These are phyloP conservation scores for Dioctria linearis DNA, from an alignment of 2,888 invertebrate genomes.

Conservation along the genomic window DNA sequence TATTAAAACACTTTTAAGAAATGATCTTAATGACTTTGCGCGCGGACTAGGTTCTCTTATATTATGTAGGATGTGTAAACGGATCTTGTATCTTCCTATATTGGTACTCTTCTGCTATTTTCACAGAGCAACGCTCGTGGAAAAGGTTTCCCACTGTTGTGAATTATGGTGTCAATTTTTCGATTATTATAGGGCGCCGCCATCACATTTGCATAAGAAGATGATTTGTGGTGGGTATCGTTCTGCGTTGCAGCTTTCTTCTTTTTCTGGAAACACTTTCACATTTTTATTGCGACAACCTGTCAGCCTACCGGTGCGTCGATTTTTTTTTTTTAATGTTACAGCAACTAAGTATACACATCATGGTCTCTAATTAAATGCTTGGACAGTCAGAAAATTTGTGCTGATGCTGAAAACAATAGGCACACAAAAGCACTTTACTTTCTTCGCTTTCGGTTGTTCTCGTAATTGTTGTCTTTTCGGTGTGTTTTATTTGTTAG, in stretches of 20 bases:
- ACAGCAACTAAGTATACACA: background rate
- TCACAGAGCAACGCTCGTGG: background rate
- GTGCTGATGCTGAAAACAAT: background rate
- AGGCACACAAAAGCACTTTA: background rate
- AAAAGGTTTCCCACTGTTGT: background rate
- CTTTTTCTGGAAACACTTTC: conserved; percentile 30
- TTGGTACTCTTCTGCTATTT: background rate
- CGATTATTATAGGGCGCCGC: conserved; percentile 41
- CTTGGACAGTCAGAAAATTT: conserved; percentile 9
- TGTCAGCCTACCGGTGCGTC: conserved; percentile 19
- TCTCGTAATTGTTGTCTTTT: too few species aligned
- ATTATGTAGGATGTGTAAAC: background rate
- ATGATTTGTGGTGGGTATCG: conserved; percentile 3
- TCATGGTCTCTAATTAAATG: conserved; percentile 19
- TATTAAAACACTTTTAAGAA: conserved; percentile 24
- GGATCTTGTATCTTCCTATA: too few species aligned
- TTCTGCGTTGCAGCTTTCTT: background rate
- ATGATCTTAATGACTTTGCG: conserved; percentile 24
- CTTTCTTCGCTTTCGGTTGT: background rate
- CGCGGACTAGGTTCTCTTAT: too few species aligned
- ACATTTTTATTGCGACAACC: conserved; percentile 28
- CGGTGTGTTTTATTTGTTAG: too few species aligned
- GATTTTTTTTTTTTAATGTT: conserved; percentile 10
- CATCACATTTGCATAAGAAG: conserved; percentile 43
- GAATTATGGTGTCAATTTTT: conserved; percentile 38